Evolutionary conservation across 2,888 invertebrate genomes (phyloP).

Genomic region (Mamestra brassicae): DNA sequence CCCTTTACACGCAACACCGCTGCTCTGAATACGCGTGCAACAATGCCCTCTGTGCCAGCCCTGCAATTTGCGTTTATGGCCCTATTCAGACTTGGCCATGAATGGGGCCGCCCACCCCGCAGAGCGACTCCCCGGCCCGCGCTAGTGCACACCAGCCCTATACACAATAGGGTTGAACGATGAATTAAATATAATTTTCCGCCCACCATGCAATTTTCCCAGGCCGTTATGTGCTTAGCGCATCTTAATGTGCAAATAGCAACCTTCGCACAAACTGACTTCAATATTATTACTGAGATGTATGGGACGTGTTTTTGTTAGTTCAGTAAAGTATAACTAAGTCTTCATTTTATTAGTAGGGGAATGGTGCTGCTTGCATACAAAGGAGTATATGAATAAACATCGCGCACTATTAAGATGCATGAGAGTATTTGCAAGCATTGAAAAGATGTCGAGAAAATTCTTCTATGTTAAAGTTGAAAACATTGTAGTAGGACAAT

Average conservation of each 20-base stretch:
- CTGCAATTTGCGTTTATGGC: slow-evolving; percentile 78
- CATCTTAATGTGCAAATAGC: slow-evolving; percentile 42
- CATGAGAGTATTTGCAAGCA: slow-evolving; percentile 6
- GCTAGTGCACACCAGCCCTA: slow-evolving; percentile 55
- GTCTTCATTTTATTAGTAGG: slow-evolving; percentile 35
- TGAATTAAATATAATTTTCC: slow-evolving; percentile 71
- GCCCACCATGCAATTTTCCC: slow-evolving; percentile 72
- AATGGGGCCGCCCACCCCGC: slow-evolving; percentile 72
- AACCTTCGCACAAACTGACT: slow-evolving; percentile 23
- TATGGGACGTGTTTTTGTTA: slow-evolving; percentile 20
- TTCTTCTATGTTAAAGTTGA: not conserved
- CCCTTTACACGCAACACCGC: slow-evolving; percentile 51
- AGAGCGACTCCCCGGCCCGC: slow-evolving; percentile 62
- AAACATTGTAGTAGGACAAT: not conserved
- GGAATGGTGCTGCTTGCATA: slow-evolving; percentile 30
- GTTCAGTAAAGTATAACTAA: slow-evolving; percentile 18
- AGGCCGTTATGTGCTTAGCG: slow-evolving; percentile 40
- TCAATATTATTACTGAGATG: slow-evolving; percentile 41
- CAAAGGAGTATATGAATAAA: slow-evolving; percentile 35
- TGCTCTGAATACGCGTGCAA: slow-evolving; percentile 56
- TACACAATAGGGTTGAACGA: slow-evolving; percentile 71
- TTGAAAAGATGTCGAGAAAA: slow-evolving; percentile 23
- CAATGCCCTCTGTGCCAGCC: slow-evolving; percentile 68
- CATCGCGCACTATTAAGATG: slow-evolving; percentile 17
- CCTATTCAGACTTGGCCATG: slow-evolving; percentile 75